Conservation (phyloP, 1,140 invertebrate species). For the Temnothorax curvispinosus region DNA sequence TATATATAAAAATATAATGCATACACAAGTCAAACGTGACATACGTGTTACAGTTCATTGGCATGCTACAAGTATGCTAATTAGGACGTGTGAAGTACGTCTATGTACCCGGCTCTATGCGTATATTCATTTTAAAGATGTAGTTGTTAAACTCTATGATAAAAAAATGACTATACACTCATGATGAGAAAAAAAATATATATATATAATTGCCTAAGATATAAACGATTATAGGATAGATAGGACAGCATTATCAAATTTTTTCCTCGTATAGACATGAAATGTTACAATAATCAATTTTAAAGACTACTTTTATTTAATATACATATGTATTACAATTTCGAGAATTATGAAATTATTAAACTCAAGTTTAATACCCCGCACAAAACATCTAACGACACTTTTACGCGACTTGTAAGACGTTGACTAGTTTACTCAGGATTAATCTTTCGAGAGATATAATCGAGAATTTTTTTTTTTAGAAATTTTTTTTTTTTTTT, state of each 20-base stretch:
- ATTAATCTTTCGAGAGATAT: constrained; percentile 9
- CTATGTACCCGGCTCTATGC: constrained; percentile 67
- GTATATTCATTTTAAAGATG: constrained; percentile 73
- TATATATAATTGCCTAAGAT: constrained; percentile 73
- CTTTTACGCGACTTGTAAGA: constrained; percentile 44
- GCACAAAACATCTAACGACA: constrained; percentile 43
- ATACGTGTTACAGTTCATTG: constrained; percentile 72
- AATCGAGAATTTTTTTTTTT: background rate
- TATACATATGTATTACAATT: constrained; percentile 53
- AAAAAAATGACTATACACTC: constrained; percentile 77
- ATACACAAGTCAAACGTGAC: constrained; percentile 62
- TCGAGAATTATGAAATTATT: constrained; percentile 59
- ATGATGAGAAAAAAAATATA: constrained; percentile 66
- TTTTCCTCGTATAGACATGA: constrained; percentile 77
- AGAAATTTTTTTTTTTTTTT: background rate
- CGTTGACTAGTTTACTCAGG: background rate
- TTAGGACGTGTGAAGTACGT: constrained; percentile 60
- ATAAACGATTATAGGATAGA: constrained; percentile 81
- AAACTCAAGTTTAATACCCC: constrained; percentile 67
- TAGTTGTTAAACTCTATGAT: constrained; percentile 77
- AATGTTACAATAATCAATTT: constrained; percentile 79
- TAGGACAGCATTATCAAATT: constrained; percentile 84
- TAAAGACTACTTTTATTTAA: constrained; percentile 76
- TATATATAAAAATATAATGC: constrained; percentile 24
- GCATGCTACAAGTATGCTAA: constrained; percentile 57